phyloP scores from a whole-genome alignment of 30 jellyfish, hydroid and myxozoan genomes.

The Chironex yamaguchii region DNA sequence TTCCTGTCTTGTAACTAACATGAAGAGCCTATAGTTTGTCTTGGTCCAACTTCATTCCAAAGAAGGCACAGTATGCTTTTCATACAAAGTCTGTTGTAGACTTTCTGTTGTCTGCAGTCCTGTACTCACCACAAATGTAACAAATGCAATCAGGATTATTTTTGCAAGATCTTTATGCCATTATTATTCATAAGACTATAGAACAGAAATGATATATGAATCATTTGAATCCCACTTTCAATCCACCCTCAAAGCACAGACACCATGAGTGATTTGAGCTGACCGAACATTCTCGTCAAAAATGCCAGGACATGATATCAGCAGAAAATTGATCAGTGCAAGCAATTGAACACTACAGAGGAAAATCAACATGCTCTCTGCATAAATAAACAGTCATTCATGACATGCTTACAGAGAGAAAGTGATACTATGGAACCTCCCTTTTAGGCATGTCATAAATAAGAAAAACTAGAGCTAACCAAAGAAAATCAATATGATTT shows the following conservation, averaged over 20 bases:
- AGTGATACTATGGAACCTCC: neutral
- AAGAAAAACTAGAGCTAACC: neutral
- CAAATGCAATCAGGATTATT: neutral
- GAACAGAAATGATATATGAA: no score
- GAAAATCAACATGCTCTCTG: no score
- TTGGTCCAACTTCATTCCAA: neutral
- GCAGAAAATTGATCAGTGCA: no score
- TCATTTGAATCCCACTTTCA: no score
- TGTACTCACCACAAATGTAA: neutral
- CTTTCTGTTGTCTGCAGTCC: neutral
- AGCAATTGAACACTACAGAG: no score
- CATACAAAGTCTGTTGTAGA: neutral
- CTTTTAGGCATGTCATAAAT: neutral
- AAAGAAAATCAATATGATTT: neutral
- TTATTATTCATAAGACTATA: neutral
- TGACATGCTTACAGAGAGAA: neutral
- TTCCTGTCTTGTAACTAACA: slow-evolving; percentile 26
- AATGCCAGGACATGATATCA: no score
- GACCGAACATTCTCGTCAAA: no score
- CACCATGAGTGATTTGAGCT: no score
- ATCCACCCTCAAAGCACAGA: no score
- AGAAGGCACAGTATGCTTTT: neutral
- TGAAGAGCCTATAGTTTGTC: slow-evolving; percentile 42
- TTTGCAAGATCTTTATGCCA: neutral
- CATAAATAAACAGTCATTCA: no score